Evolutionary conservation across 1,140 invertebrate species (phyloP).

Genomic region (Acromyrmex heyeri): DNA sequence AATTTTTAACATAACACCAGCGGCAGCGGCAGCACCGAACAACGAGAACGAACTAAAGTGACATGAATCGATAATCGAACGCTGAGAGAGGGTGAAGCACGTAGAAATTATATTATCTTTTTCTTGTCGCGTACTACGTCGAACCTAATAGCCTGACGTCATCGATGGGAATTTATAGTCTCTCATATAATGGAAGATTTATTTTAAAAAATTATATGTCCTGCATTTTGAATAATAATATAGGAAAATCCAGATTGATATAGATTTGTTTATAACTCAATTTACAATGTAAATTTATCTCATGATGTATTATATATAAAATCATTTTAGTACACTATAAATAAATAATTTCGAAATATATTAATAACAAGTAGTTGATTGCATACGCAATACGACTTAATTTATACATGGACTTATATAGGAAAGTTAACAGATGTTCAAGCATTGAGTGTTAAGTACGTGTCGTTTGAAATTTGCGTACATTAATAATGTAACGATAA

Average conservation of each 20-base stretch:
- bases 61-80: slow-evolving; percentile 76
- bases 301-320: neutral
- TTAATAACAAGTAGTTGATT: neutral
- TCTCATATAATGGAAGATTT: slow-evolving; percentile 54
- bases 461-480: slow-evolving; percentile 36
- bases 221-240: slow-evolving; percentile 36
- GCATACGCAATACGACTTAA: neutral
- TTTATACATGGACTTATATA: neutral
- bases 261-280: neutral
- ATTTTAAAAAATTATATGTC: slow-evolving; percentile 51
- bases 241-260: neutral
- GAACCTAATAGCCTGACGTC: slow-evolving; percentile 74
- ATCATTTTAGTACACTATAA: neutral
- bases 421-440: neutral
- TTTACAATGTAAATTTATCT: neutral
- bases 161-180: slow-evolving; percentile 74
- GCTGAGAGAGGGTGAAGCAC: slow-evolving; percentile 70
- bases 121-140: slow-evolving; percentile 75
- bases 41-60: slow-evolving; percentile 69
- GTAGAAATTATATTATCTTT: slow-evolving; percentile 76
- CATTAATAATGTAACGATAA: slow-evolving; percentile 33
- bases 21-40: slow-evolving; percentile 50
- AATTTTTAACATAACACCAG: slow-evolving; percentile 70
- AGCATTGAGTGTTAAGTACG: neutral
- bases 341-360: neutral